Base-by-base conservation (phyloP, 2,797 vertebrate species). In the Rhodeus uyekii region DNA sequence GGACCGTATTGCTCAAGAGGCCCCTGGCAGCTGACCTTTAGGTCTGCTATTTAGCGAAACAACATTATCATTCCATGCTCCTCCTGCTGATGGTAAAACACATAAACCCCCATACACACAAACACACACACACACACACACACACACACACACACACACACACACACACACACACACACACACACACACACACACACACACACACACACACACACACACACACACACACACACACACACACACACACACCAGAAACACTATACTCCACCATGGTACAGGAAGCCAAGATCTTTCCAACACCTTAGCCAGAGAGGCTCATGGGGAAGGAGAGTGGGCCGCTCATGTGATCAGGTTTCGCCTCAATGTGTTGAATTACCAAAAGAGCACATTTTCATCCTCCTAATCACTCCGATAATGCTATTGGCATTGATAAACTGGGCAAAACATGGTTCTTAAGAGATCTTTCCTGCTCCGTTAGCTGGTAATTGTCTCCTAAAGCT, bases 321-420 rank as follows among this genome's bases (percentile, higher is more conserved):
- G 76, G 84, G 83, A 81, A 83, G 85, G 74, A 87, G 82, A 93
- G 91, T 91, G 86, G 92, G 90, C 63, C 75, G 79, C 61, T 87
- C 80, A 83, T 82, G 90, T 89, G 94, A 94, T 95, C 93, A 90
- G 90, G 92, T 95, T 95, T 94, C 94, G 76, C 80, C 87, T 92
- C 91, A 90, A 90, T 93, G 92, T 94, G 94, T 94, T 94, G 90
- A 92, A 92, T 95, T 95, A 94, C 93, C 92, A 95, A 94, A 94
- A 94, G 93, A 94, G 93, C 93, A 92, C 93, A 94, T 93, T 86
- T 94, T 93, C 90, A 90, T 92, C 92, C 90, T 83, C 89, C 93
- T 94, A 94, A 95, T 95, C 91, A 90, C 61, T 76, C 88, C 89
- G 84, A 88, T 95, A 95, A 95, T 95, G 92, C 91, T 93, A 92